Percentiles rank a stretch among this genome's conserved stretches.
These are phyloP conservation scores for Cairina moschata DNA, from an alignment of 2,113 vertebrate genomes.

Conservation along the genomic window DNA sequence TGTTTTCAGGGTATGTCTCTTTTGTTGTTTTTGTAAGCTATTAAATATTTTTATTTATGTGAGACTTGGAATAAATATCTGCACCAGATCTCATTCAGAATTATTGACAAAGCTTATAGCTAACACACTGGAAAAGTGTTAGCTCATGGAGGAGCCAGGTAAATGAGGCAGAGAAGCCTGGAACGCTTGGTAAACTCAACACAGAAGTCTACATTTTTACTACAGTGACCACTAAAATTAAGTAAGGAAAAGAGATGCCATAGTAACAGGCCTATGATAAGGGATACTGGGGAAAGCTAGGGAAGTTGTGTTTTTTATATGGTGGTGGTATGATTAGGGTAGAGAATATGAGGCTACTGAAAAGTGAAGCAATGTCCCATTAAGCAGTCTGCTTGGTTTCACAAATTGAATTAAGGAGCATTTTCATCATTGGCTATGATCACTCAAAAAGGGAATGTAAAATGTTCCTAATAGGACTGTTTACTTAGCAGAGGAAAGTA, in stretches of 20 bases:
- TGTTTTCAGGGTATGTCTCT: neutral
- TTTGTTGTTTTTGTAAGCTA: neutral
- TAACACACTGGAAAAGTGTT: neutral
- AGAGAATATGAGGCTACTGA: neutral
- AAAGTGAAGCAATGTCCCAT: neutral
- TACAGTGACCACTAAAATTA: neutral
- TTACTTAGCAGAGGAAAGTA: neutral
- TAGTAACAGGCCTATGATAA: neutral
- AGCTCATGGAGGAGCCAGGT: neutral
- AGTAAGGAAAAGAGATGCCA: neutral
- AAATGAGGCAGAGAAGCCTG: neutral
- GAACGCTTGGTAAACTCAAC: neutral
- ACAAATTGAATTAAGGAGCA: neutral
- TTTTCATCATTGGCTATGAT: neutral
- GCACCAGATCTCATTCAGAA: neutral
- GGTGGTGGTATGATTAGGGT: neutral
- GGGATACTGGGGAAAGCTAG: neutral
- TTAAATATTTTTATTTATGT: neutral
- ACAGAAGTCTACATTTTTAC: neutral
- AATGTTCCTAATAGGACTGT: neutral
- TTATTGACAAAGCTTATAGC: neutral
- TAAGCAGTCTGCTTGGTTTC: neutral
- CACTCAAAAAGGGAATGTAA: neutral
- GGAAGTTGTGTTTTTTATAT: neutral
- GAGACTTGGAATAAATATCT: neutral